These are phyloP conservation scores for Platysteira castanea DNA, from an alignment of 2,113 vertebrate genomes.

Conservation along the genomic window DNA sequence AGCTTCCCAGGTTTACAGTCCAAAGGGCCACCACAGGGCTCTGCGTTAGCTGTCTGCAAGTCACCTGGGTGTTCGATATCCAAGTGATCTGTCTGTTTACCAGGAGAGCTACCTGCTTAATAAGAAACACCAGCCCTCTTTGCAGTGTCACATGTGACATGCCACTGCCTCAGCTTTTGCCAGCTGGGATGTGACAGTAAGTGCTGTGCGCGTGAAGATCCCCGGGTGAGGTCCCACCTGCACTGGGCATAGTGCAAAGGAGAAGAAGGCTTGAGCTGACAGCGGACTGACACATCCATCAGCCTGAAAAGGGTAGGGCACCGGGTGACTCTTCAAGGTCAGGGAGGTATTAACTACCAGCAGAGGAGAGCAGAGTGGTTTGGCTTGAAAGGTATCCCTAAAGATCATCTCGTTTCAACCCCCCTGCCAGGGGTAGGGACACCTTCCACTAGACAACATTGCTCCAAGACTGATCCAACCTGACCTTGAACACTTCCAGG, in stretches of 20 bases:
- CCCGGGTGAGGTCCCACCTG: not conserved
- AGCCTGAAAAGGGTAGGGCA: not conserved
- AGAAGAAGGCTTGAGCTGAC: not conserved
- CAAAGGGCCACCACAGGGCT: not conserved
- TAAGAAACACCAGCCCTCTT: not conserved
- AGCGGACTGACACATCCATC: accelerated
- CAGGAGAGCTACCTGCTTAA: not conserved
- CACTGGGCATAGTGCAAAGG: not conserved
- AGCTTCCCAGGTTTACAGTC: not conserved
- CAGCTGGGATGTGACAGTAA: not conserved
- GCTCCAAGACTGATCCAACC: not conserved
- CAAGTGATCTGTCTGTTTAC: not conserved
- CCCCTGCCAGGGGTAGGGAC: not conserved
- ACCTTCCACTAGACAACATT: not conserved
- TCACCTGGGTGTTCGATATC: not conserved
- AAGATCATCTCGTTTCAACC: accelerated
- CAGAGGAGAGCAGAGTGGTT: not conserved
- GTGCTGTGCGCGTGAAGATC: not conserved
- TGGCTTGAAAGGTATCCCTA: not conserved
- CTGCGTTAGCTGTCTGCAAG: not conserved
- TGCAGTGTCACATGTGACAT: accelerated
- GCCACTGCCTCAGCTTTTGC: not conserved
- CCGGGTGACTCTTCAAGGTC: not conserved
- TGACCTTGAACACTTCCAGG: not conserved
- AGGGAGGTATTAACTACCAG: not conserved